Base-by-base conservation (phyloP, 2,888 invertebrate species). In the Lissocephala sabroskyi region DNA sequence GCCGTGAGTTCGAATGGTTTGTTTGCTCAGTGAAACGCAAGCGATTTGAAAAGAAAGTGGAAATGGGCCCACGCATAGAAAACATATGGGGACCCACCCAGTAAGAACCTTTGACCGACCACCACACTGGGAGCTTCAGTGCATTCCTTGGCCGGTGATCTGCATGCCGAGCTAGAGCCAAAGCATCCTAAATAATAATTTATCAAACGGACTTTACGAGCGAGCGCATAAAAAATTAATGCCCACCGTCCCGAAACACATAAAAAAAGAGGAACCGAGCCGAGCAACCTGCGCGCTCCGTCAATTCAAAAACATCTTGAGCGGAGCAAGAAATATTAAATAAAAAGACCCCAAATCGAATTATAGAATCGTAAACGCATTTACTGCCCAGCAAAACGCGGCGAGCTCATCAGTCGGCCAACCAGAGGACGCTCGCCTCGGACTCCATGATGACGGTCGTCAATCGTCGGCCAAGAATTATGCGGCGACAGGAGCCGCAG, bases 361-460 rank as follows among this genome's bases (percentile, higher is more conserved):
- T 81, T 80, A 81, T 81, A 75, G 71, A 81, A 77, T 81, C 81
- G 82, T 81, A 80, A 81, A 81, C 64, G 70, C 70, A 75, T 79
- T 79, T 79, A 79, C 75, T 67, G 57, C 75, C 54, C 45, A 35
- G 23, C 7, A 7, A 41, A 32, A 45, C 37, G 40, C 10, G 29
- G 43, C 19, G 29, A 10, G n/a, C 28, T n/a, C 42, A 42, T 18
- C 30, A 42, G 35, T 35, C 52, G 41, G 43, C 19, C n/a, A n/a
- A 42, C 30, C 29, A 32, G 49, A 18, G 43, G 41, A 41, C 42
- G 41, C 39, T 19, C 32, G 35, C 3, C 16, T 18, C 10, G 42
- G 23, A 7, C 37, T 41, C n/a, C 41, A 41, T 16, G 33, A 30
- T 41, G 48, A 46, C 30, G 61, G 44, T 50, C 51, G 55, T 58